A percentile compares a stretch with the other conserved stretches of the same genome.
Evolutionary conservation across 64 coral and sea anemone species (phyloP).

Genomic region (Dendrophyllia cribrosa): DNA sequence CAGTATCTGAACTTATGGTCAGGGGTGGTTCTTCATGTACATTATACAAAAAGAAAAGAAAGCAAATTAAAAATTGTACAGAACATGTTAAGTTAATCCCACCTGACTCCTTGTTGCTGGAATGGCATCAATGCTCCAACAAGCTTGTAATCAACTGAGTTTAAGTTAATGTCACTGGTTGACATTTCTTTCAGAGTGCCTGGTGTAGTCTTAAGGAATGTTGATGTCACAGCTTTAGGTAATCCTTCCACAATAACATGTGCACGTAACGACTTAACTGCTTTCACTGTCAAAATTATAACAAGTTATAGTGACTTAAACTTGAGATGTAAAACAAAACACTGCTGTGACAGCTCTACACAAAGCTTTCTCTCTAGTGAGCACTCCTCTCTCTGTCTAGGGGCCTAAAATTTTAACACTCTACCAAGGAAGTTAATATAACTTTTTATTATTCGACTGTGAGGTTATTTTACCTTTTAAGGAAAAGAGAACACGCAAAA

Average conservation of each 20-base stretch:
- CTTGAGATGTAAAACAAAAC: neutral
- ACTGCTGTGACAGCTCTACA: neutral
- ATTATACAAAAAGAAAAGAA: no score
- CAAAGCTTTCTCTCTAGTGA: no score
- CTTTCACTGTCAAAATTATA: constrained; percentile 59
- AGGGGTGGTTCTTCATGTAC: no score
- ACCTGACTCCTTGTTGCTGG: constrained; percentile 94
- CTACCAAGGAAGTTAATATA: no score
- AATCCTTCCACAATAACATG: constrained; percentile 83
- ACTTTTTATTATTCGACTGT: no score
- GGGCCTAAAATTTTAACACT: no score
- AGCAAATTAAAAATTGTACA: no score
- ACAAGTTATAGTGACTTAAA: neutral
- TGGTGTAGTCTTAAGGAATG: constrained; percentile 55
- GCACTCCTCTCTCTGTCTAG: no score
- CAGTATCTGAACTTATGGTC: no score
- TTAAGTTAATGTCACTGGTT: constrained; percentile 83
- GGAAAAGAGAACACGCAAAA: no score
- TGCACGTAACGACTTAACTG: constrained; percentile 56
- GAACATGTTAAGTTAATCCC: neutral
- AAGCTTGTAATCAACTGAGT: constrained; percentile 89
- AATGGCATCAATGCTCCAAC: constrained; percentile 92
- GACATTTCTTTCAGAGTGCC: constrained; percentile 71
- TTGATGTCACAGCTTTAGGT: constrained; percentile 85
- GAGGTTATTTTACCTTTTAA: no score